Evolutionary conservation across 2,797 vertebrate species (phyloP), one percentile per base, ranked within the genome.

Genomic region (Ibycter americanus): DNA sequence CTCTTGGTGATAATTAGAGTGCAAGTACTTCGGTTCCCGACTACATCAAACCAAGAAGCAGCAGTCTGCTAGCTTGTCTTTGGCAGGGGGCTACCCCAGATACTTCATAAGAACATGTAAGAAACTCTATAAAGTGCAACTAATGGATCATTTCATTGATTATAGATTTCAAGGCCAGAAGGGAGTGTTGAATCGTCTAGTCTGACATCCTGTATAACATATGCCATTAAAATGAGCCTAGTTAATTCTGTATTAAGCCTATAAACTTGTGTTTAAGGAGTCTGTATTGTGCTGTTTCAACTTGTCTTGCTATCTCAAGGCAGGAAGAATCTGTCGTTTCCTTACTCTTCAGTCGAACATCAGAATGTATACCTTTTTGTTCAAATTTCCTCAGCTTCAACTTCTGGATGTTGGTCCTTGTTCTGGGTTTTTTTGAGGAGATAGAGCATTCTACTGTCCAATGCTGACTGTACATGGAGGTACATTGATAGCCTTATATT

Each of bases 21-120:
- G 42, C 1, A 8, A 15, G 21, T 6, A 4, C 4, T 47, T 18
- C 14, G 0, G 47, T 9, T 54, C 27, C 25, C 36, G 15, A 1
- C 42, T 5, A 1, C 46, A 14, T 15, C 62, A 16, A 14, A 13
- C 8, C 26, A 9, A 21, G 56, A 7, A 8, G 1, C 22, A 8
- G 36, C 70, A 3, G 9, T 1, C 32, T 9, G 55, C 27, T 4
- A 2, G 11, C 5, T 8, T 7, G 27, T 66, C 83, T 74, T 15
- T 59, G 86, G 51, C 83, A 46, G 25, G 9, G 31, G 49, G 17
- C 77, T 78, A 4, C 36, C 46, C 62, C 34, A 8, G 46, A 0
- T 23, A 5, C 81, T 29, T 34, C 83, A 2, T 34, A 6, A 3
- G 54, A 83, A 6, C 25, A 0, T 0, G 11, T 20, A 55, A 40